Base-by-base conservation (phyloP, 2,797 vertebrate genomes). In the Sebastes taczanowskii region DNA sequence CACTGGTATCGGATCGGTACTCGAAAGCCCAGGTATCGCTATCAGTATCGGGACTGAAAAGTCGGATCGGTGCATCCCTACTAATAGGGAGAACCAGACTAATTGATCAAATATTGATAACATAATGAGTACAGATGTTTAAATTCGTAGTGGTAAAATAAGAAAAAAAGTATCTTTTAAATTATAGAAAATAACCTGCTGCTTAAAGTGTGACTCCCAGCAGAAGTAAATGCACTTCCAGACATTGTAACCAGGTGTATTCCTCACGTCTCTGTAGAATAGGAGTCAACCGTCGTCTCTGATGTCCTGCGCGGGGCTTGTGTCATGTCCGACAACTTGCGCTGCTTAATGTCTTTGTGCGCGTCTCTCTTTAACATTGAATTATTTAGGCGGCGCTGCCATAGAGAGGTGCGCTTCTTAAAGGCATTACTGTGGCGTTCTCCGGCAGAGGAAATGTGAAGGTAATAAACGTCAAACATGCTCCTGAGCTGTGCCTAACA, bases 331-430 rank as follows among this genome's bases (percentile, higher is more conserved):
- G 87, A 95, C 96, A 94, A 94, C 92, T 90, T 78, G 38, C 85
- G 79, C 92, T 88, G 84, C 87, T 89, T 76, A 95, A 94, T 91
- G 95, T 95, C 88, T 89, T 86, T 89, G 95, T 95, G 93, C 78
- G 87, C 80, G 18, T 92, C 93, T 93, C 94, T 90, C 91, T 94
- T 95, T 93, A 93, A 87, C 93, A 90, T 91, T 95, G 93, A 95
- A 96, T 97, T 93, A 97, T 97, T 97, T 96, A 97, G 95, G 87
- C 89, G 84, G 84, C 82, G 63, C 93, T 86, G 93, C 93, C 93
- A 95, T 93, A 87, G 91, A 95, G 93, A 95, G 88, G 84, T 78
- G 86, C 64, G 71, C 86, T 90, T 91, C 92, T 95, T 95, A 93
- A 92, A 92, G 94, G 92, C 92, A 92, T 91, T 92, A 91, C 91